phyloP scores from a whole-genome alignment of 2,113 vertebrate genomes.

The Patagioenas fasciata region DNA sequence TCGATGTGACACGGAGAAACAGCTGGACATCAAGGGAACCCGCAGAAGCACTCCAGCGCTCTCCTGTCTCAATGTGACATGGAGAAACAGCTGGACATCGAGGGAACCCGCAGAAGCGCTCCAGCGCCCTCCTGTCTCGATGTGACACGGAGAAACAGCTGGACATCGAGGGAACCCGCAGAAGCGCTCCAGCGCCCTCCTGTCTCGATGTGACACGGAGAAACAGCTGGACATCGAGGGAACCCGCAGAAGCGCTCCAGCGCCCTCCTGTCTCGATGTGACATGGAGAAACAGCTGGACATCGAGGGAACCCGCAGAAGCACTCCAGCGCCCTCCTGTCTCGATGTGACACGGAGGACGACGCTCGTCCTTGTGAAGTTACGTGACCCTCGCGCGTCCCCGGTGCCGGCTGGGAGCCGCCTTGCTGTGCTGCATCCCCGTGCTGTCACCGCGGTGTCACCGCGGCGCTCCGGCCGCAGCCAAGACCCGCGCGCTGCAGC shows the following conservation, averaged over 20 bases:
- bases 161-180: not conserved
- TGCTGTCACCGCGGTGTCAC: not conserved
- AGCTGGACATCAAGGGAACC: too few species aligned
- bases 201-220: not conserved
- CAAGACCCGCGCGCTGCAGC: not conserved
- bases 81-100: not conserved
- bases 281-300: not conserved
- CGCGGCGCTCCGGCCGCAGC: not conserved
- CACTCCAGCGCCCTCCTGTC: too few species aligned
- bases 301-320: too few species aligned
- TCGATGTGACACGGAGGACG: not conserved
- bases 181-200: too few species aligned
- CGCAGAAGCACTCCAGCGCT: too few species aligned
- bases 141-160: not conserved
- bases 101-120: too few species aligned
- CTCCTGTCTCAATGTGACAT: too few species aligned
- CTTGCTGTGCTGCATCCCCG: not conserved
- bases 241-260: too few species aligned
- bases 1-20: too few species aligned
- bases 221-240: not conserved
- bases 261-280: not conserved
- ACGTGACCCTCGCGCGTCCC: not conserved
- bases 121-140: too few species aligned
- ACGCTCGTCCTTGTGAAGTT: not conserved
- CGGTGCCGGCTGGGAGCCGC: accelerated